phyloP scores from a whole-genome alignment of 2,113 vertebrate genomes.

The Pleuronectes platessa region DNA sequence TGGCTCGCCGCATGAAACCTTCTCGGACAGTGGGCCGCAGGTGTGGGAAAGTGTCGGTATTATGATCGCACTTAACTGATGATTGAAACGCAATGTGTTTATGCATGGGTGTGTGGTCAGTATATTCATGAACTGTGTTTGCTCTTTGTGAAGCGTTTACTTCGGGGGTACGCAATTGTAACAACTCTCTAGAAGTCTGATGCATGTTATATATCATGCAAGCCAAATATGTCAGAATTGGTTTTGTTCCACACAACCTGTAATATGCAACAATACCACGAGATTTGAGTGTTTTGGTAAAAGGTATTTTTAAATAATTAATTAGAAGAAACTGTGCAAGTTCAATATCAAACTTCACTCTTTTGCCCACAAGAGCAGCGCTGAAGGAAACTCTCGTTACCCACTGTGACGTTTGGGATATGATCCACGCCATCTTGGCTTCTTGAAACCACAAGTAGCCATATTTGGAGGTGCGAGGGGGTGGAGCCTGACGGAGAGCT shows the following conservation, averaged over 20 bases:
- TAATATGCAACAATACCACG: conserved; percentile 20
- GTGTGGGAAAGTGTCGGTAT: not conserved
- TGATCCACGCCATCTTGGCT: too few species aligned
- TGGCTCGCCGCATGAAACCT: not conserved
- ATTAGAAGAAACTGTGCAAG: too few species aligned
- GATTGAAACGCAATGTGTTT: not conserved
- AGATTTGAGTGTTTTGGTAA: not conserved
- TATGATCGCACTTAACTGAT: not conserved
- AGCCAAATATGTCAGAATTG: not conserved
- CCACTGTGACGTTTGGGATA: too few species aligned
- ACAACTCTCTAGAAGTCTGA: not conserved
- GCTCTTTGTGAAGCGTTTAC: not conserved
- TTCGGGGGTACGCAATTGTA: not conserved
- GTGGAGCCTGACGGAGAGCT: too few species aligned
- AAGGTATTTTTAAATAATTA: not conserved
- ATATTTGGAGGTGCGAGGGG: too few species aligned
- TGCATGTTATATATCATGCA: not conserved
- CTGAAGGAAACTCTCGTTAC: too few species aligned
- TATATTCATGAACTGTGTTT: not conserved
- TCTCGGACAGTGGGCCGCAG: not conserved
- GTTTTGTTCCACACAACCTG: not conserved
- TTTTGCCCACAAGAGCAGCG: too few species aligned
- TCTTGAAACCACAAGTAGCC: too few species aligned
- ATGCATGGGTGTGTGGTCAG: too few species aligned
- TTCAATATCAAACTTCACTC: too few species aligned